Evolutionary conservation across 2,797 vertebrate genomes (phyloP).

Genomic region (Platyrinchus mystaceus): DNA sequence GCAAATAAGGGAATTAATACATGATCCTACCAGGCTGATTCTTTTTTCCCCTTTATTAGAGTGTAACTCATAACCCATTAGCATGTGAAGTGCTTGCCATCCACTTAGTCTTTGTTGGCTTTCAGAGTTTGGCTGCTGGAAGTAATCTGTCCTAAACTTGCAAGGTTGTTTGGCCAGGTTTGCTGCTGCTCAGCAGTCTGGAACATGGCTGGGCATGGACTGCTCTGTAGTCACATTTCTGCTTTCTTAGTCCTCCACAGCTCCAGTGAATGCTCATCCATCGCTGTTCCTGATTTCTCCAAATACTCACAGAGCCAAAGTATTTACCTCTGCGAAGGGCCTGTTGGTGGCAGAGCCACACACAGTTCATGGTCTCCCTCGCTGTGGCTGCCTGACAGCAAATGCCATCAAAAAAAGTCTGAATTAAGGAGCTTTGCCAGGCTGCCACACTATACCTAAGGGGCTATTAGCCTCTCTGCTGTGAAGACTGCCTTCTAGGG

Average conservation of each 20-base stretch:
- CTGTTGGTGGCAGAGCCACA: neutral
- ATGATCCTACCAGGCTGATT: neutral
- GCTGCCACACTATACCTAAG: neutral
- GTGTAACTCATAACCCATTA: neutral
- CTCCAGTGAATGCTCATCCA: neutral
- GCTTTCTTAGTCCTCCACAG: neutral
- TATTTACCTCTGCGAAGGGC: neutral
- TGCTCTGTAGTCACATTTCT: neutral
- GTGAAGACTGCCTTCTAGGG: neutral
- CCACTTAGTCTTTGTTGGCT: neutral
- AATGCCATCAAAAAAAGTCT: neutral
- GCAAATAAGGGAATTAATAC: slow-evolving; percentile 17
- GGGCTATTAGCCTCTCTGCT: neutral
- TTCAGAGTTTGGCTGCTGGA: neutral
- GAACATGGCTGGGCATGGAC: neutral
- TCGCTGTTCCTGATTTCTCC: neutral
- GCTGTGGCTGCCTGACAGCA: neutral
- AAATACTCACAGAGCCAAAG: neutral
- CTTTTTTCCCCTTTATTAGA: neutral
- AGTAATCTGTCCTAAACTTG: neutral
- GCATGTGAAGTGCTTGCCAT: neutral
- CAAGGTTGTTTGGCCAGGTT: neutral
- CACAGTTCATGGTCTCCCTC: neutral
- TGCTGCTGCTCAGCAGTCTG: neutral
- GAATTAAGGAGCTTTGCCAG: neutral